Conservation (phyloP, 1,140 invertebrate species). For the Apis laboriosa region DNA sequence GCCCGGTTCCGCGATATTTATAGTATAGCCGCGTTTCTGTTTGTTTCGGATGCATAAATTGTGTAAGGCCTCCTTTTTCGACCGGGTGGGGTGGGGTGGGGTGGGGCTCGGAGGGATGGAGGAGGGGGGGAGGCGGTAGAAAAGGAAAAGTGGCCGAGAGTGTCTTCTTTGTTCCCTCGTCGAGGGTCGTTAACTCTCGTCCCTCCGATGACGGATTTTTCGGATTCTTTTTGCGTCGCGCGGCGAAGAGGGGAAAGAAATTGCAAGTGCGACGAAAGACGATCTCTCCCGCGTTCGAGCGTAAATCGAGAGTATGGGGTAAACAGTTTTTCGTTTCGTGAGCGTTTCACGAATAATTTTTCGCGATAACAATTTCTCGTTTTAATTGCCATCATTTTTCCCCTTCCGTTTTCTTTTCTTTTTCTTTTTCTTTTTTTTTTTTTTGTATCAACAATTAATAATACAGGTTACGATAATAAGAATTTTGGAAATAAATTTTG, state of each 20-base stretch:
- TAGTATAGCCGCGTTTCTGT: constrained; percentile 25
- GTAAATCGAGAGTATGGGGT: neutral
- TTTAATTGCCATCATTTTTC: neutral
- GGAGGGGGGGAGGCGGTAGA: too few species aligned
- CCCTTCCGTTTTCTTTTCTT: neutral
- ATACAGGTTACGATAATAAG: too few species aligned
- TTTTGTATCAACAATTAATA: too few species aligned
- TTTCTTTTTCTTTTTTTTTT: too few species aligned
- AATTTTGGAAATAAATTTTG: too few species aligned
- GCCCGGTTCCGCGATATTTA: constrained; percentile 32
- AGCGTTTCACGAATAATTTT: neutral
- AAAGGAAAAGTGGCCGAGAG: neutral
- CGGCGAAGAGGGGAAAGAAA: neutral
- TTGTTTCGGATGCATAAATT: constrained; percentile 44
- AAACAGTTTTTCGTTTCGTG: neutral
- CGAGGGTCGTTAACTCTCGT: constrained; percentile 30
- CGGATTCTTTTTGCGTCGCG: constrained; percentile 14
- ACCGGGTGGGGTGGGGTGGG: neutral
- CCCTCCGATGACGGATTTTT: constrained; percentile 32
- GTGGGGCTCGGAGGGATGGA: neutral
- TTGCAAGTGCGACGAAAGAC: neutral
- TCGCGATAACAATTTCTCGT: neutral
- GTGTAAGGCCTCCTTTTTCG: constrained; percentile 21
- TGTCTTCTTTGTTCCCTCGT: constrained; percentile 22
- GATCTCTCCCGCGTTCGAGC: neutral